Percentiles rank a stretch among this genome's conserved stretches.
Evolutionary conservation across 2,113 vertebrate species (phyloP).

Genomic region (Protomyctophum bolini): DNA sequence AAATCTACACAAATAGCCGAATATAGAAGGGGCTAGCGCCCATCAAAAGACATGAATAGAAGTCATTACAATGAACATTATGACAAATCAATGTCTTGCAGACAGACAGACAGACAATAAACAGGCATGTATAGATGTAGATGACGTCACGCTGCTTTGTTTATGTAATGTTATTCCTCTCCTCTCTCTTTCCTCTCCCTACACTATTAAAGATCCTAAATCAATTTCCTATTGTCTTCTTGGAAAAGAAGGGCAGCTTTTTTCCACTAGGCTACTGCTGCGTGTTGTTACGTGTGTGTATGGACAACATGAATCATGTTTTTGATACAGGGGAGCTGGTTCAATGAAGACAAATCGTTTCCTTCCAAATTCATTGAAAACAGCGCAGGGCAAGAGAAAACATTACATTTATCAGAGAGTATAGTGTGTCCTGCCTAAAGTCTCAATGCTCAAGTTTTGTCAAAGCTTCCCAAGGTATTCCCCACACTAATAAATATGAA

Average conservation of each 20-base stretch:
- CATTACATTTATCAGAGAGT: conserved; percentile 1
- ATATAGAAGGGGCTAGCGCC: too few species aligned
- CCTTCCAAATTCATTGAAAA: conserved; percentile 60
- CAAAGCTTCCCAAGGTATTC: neutral
- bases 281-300: conserved; percentile 37
- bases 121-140: neutral
- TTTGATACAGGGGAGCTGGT: conserved; percentile 48
- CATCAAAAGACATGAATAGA: too few species aligned
- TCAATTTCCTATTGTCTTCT: conserved; percentile 66
- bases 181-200: conserved; percentile 47
- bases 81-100: too few species aligned
- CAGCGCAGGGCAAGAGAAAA: conserved; percentile 39
- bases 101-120: too few species aligned
- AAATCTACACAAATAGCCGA: too few species aligned
- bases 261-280: conserved; percentile 64
- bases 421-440: neutral
- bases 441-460: neutral
- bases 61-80: too few species aligned
- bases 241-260: conserved; percentile 68
- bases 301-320: conserved; percentile 69
- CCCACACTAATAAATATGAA: conserved; percentile 22
- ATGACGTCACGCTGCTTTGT: conserved; percentile 55
- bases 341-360: conserved; percentile 50
- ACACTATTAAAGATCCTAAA: conserved; percentile 51
- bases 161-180: conserved; percentile 52